Conservation (phyloP, 2,797 vertebrate genomes). For the Sibirionetta formosa region DNA sequence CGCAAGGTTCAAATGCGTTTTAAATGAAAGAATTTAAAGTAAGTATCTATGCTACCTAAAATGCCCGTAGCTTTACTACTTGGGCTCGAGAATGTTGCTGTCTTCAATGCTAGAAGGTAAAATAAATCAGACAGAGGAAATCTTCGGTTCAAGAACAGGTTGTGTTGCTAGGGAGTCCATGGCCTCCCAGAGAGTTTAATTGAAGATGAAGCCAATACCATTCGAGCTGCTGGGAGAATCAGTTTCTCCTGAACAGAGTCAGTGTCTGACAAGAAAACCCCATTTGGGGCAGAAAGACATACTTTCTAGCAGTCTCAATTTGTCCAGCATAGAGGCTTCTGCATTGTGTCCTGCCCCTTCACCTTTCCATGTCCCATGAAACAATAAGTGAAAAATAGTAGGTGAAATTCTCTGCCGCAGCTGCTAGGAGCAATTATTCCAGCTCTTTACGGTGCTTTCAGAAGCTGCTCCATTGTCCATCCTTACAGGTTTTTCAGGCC, state of each 20-base stretch:
- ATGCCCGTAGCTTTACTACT: constrained; percentile 39
- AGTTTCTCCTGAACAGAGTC: constrained; percentile 30
- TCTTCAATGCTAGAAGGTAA: constrained; percentile 14
- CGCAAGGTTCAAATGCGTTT: constrained; percentile 12
- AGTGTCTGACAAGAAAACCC: constrained; percentile 54
- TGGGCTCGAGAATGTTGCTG: constrained; percentile 27
- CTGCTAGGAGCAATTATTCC: constrained; percentile 60
- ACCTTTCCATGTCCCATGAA: constrained; percentile 55
- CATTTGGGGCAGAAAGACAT: constrained; percentile 46
- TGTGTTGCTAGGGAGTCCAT: constrained; percentile 47
- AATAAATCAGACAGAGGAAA: constrained; percentile 46
- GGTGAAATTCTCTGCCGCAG: constrained; percentile 25
- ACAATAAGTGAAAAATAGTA: constrained; percentile 57
- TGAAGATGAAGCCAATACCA: constrained; percentile 38
- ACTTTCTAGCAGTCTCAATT: constrained; percentile 49
- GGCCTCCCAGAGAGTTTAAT: constrained; percentile 64
- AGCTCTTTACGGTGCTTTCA: constrained; percentile 44
- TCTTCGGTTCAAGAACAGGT: constrained; percentile 61
- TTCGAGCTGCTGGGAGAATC: constrained; percentile 41
- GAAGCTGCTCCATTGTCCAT: neutral
- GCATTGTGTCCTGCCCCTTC: constrained; percentile 57
- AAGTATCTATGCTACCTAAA: constrained; percentile 37
- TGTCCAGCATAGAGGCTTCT: constrained; percentile 39
- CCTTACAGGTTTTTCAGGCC: neutral
- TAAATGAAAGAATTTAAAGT: constrained; percentile 49